Evolutionary conservation across 1,140 invertebrate genomes (phyloP).

Genomic region (Conus ventricosus): DNA sequence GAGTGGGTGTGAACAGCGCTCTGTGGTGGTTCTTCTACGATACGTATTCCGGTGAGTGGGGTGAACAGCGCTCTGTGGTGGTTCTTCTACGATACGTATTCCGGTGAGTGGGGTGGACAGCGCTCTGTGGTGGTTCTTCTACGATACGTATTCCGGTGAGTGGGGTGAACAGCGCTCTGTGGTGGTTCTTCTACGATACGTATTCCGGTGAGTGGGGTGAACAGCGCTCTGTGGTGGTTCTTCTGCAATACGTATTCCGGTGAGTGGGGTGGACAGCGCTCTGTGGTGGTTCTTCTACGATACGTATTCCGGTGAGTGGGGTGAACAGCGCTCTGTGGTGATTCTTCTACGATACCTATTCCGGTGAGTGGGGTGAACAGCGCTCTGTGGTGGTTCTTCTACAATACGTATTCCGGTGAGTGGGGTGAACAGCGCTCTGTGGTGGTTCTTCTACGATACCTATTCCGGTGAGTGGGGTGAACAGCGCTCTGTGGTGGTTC

Average conservation of each 20-base stretch:
- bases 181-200: conserved; percentile 96
- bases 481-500: conserved; percentile 97
- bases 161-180: conserved; percentile 94
- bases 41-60: conserved; percentile 96
- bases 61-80: conserved; percentile 97
- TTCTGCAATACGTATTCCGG: conserved; percentile 96
- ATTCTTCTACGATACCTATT: conserved; percentile 95
- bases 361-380: conserved; percentile 98
- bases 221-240: conserved; percentile 97
- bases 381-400: conserved; percentile 97
- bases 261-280: no score
- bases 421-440: conserved; percentile 94
- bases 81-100: conserved; percentile 95
- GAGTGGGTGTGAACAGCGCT: conserved; percentile 94
- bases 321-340: conserved; percentile 97
- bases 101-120: no score
- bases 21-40: conserved; percentile 98
- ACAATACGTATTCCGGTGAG: conserved; percentile 97
- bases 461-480: conserved; percentile 98
- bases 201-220: conserved; percentile 98
- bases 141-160: conserved; percentile 97
- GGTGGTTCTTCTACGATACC: conserved; percentile 96
- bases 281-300: conserved; percentile 98
- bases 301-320: conserved; percentile 96
- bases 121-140: conserved; percentile 97